These are phyloP conservation scores for Lepidonotus clava DNA, from an alignment of 2,888 invertebrate species.

Conservation along the genomic window DNA sequence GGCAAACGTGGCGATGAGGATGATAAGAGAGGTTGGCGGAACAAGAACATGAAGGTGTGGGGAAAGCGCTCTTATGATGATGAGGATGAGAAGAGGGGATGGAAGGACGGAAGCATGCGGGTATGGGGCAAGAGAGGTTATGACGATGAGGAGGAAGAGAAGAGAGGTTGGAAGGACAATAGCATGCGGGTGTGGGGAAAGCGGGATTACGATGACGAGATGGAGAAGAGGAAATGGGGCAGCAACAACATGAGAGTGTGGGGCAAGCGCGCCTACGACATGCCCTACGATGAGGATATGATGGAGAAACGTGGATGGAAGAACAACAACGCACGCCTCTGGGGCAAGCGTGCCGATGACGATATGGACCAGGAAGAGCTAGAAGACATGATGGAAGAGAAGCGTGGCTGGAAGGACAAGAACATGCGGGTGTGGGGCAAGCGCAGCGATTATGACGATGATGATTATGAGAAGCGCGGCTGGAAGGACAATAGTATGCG, in stretches of 20 bases:
- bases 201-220: conserved; percentile 52
- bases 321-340: conserved; percentile 56
- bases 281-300: neutral
- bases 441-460: conserved; percentile 49
- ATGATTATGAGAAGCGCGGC: conserved; percentile 53
- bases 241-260: conserved; percentile 55
- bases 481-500: conserved; percentile 55
- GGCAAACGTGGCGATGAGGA: conserved; percentile 55
- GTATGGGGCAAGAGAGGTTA: conserved; percentile 58
- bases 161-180: conserved; percentile 57
- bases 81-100: conserved; percentile 53
- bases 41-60: conserved; percentile 60
- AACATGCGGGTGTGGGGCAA: conserved; percentile 61
- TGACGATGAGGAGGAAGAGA: conserved; percentile 44
- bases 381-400: conserved; percentile 48
- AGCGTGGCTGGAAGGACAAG: conserved; percentile 57
- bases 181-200: conserved; percentile 60
- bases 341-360: conserved; percentile 57
- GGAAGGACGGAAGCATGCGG: conserved; percentile 52
- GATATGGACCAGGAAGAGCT: neutral
- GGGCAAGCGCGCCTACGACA: conserved; percentile 55
- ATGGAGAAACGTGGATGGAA: conserved; percentile 58
- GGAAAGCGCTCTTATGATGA: conserved; percentile 58
- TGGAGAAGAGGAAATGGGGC: conserved; percentile 56
- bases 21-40: conserved; percentile 51